Evolutionary conservation across 2,888 invertebrate genomes (phyloP).

Genomic region (Ormyrus labotus): DNA sequence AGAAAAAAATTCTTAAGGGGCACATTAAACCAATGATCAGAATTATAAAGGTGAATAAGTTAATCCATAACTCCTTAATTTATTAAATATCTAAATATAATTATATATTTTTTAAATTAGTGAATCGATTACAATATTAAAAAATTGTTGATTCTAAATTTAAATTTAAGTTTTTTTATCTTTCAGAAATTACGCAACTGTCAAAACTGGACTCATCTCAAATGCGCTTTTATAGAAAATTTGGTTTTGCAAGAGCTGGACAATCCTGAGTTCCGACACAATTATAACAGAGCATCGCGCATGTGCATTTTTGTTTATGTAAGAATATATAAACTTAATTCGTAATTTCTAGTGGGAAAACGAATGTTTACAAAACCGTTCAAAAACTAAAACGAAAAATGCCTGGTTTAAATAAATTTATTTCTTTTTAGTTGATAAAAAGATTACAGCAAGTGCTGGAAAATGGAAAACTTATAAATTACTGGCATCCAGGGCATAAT

Average conservation of each 20-base stretch:
- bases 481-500: conserved; percentile 1
- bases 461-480: neutral
- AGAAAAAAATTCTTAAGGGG: neutral
- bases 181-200: conserved; percentile 1
- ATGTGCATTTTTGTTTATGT: neutral
- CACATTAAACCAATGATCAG: conserved; percentile 1
- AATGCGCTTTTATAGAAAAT: conserved; percentile 6
- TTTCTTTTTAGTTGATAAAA: neutral
- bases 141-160: neutral
- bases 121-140: neutral
- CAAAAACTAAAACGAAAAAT: no score
- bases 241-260: neutral
- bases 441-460: neutral
- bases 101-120: no score
- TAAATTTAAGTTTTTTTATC: neutral
- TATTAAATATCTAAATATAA: no score
- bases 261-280: neutral
- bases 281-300: no score
- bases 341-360: no score
- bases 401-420: no score
- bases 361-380: no score
- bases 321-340: neutral
- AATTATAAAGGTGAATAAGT: conserved; percentile 6
- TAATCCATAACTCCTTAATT: no score
- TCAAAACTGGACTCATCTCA: neutral